Conservation (phyloP, 1,140 invertebrate genomes). For the Zaprionus taronus region DNA sequence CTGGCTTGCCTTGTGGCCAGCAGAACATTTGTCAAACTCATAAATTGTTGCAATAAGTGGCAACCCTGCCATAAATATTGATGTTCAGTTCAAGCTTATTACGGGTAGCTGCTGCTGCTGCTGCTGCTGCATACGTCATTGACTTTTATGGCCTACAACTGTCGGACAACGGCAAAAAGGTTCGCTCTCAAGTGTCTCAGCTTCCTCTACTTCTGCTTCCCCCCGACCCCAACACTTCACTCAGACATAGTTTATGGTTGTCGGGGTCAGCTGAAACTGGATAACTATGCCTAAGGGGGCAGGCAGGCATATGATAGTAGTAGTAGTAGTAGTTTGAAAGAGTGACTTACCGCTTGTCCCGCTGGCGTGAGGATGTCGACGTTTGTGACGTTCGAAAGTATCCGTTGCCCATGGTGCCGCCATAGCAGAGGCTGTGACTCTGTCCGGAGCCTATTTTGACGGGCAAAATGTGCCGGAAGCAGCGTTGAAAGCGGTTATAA, state of each 20-base stretch:
- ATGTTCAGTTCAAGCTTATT: conserved; percentile 56
- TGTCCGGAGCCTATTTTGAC: conserved; percentile 85
- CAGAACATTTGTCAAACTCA: conserved; percentile 53
- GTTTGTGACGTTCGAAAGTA: conserved; percentile 84
- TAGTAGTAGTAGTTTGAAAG: neutral
- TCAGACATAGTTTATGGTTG: conserved; percentile 33
- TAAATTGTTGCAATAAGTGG: conserved; percentile 48
- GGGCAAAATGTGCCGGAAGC: conserved; percentile 71
- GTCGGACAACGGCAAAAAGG: conserved; percentile 11
- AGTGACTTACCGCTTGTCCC: conserved; percentile 83
- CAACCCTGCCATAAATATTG: conserved; percentile 72
- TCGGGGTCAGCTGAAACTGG: conserved; percentile 37
- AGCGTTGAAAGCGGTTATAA: conserved; percentile 23
- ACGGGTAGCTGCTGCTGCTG: conserved; percentile 13
- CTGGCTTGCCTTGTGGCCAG: neutral
- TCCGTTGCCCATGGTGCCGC: conserved; percentile 84
- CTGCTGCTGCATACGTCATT: conserved; percentile 45
- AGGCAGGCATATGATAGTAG: neutral
- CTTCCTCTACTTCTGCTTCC: neutral
- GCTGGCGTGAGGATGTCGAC: conserved; percentile 65
- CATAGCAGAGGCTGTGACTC: conserved; percentile 84
- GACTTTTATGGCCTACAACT: conserved; percentile 47
- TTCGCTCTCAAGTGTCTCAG: conserved; percentile 28
- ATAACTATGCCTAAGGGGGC: conserved; percentile 25
- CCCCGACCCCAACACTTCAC: conserved; percentile 2